phyloP scores from a whole-genome alignment of 2,113 vertebrate genomes.

The Suricata suricatta region DNA sequence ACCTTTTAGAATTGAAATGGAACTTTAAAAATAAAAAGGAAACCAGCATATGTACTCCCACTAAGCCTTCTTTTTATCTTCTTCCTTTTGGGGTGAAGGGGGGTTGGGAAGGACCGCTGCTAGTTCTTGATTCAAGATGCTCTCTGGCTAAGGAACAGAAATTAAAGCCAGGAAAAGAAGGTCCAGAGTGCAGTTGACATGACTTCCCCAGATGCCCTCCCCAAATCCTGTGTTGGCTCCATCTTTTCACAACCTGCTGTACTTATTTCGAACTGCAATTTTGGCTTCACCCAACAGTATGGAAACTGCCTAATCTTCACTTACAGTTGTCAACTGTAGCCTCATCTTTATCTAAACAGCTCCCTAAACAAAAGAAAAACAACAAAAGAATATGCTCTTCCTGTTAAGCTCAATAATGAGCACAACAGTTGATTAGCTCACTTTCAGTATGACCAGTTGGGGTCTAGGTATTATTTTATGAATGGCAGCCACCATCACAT shows the following conservation, averaged over 20 bases:
- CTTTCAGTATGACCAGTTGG: background rate
- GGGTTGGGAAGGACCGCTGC: background rate
- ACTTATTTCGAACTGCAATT: background rate
- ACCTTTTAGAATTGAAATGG: background rate
- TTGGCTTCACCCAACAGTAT: background rate
- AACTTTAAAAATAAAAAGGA: background rate
- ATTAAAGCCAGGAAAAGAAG: background rate
- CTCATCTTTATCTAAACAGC: background rate
- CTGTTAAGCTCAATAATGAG: background rate
- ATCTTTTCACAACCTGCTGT: background rate
- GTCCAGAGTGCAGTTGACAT: fast-evolving
- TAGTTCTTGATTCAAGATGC: background rate
- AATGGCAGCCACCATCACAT: background rate
- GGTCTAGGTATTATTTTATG: background rate
- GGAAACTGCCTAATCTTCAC: background rate
- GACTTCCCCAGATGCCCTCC: background rate
- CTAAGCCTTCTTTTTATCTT: background rate
- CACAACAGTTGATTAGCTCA: background rate
- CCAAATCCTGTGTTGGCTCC: background rate
- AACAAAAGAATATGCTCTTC: background rate
- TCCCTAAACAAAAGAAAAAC: background rate
- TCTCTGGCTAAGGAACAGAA: background rate
- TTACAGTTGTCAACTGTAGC: background rate
- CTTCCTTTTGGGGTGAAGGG: background rate
- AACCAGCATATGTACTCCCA: background rate